Evolutionary conservation across 2,888 invertebrate species (phyloP).

Genomic region (Fragum sueziense): DNA sequence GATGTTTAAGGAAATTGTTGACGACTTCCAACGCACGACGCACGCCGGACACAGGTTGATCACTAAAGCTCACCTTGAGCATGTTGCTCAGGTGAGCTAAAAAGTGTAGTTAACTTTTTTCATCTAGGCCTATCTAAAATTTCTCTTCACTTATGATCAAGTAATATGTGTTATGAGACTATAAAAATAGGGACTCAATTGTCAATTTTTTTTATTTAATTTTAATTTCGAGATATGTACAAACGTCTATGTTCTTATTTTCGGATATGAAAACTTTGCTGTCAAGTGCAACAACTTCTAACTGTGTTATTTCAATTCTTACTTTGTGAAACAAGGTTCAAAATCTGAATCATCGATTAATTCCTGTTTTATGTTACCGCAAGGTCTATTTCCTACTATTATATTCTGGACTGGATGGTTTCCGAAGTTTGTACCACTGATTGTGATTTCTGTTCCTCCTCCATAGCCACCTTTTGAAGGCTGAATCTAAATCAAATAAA

Average conservation of each 20-base stretch:
- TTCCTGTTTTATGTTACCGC: not conserved
- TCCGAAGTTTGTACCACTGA: not conserved
- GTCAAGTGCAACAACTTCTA: not conserved
- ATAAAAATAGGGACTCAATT: not conserved
- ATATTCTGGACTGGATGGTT: not conserved
- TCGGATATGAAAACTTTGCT: not conserved
- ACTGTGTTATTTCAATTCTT: not conserved
- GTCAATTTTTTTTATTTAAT: not conserved
- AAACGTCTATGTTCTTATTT: not conserved
- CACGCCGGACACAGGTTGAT: not conserved
- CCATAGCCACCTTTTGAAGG: not conserved
- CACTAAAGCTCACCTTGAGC: not conserved
- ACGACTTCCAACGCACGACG: too few relatives aligned
- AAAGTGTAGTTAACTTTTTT: not conserved
- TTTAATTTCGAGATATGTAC: not conserved
- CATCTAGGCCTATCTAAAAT: too few relatives aligned
- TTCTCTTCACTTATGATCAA: not conserved
- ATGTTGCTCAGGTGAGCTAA: too few relatives aligned
- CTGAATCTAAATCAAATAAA: not conserved
- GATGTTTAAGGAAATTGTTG: too few relatives aligned
- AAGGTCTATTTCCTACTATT: not conserved
- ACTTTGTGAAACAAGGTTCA: not conserved
- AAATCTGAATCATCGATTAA: not conserved
- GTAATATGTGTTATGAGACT: not conserved
- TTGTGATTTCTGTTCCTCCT: not conserved